Evolutionary conservation across 2,113 vertebrate species (phyloP).

Genomic region (Setophaga petechia): DNA sequence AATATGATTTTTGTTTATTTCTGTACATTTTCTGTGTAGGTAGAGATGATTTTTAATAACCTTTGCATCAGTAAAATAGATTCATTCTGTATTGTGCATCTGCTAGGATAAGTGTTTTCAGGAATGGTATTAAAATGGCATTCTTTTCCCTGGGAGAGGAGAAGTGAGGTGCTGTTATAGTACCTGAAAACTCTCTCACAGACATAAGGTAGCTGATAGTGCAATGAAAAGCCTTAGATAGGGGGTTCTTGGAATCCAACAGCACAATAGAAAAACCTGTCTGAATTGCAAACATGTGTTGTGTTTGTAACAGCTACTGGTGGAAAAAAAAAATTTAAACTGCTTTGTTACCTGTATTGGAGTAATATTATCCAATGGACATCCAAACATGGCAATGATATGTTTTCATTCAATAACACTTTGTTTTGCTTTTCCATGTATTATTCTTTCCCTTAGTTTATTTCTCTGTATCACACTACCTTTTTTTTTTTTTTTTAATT

Average conservation of each 20-base stretch:
- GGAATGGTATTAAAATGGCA: background rate
- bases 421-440: background rate
- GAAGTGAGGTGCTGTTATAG: background rate
- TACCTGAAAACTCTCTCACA: background rate
- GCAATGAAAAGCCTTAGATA: background rate
- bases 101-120: background rate
- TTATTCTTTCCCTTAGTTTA: background rate
- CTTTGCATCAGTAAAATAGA: background rate
- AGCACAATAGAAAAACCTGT: background rate
- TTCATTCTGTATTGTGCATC: background rate
- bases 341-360: background rate
- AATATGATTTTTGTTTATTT: background rate
- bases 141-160: background rate
- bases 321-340: background rate
- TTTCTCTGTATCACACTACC: background rate
- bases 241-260: background rate
- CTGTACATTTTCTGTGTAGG: background rate
- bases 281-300: background rate
- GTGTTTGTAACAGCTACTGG: background rate
- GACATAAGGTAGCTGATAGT: background rate
- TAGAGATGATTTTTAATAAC: background rate
- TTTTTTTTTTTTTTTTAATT: background rate
- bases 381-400: background rate
- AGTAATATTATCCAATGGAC: background rate
- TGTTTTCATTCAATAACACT: background rate